Evolutionary conservation across 1,140 invertebrate genomes (phyloP), one percentile per base, ranked within the genome.

Genomic region (Drosophila elegans): DNA sequence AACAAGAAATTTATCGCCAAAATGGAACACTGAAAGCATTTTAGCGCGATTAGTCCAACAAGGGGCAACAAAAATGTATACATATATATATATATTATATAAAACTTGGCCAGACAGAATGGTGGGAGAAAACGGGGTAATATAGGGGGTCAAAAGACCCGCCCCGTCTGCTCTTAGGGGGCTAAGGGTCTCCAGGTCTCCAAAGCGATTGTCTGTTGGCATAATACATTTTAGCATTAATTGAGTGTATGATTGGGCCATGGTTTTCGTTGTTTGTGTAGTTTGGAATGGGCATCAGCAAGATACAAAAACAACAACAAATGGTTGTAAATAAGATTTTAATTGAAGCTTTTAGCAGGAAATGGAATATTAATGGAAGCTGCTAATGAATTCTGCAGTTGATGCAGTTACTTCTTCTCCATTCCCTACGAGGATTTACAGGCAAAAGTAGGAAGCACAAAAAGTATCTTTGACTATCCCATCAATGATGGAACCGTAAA

Each of bases 331-430:
- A 80, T 80, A 80, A 80, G 78, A 76, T 80, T 80, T 81, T 81
- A 81, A 81, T 81, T 81, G 61, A 81, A 81, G 67, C 78, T 81
- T 81, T 81, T 81, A 81, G 78, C 78, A 77, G 78, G 78, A 81
- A 81, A 81, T 81, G 78, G 73, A 81, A 81, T 81, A 81, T 81
- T 81, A 81, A 81, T 81, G 75, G 73, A 73, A 68, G 34, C 49
- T 69, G 57, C 54, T 74, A 68, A 74, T 73, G 54, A 60, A 49
- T 52, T 55, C 52, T 74, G 59, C 51, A 74, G 38, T 52, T 46
- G 68, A 60, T 62, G 48, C 39, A 34, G 7, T 32, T 32, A 0
- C 12, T 4, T 10, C 25, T 13, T 34, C 49, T 21, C 4, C n/a
- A 4, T 3, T 44, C 41, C 63, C 46, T 11, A 29, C 13, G 3